These are phyloP conservation scores for Abrostola triplasia DNA, from an alignment of 2,888 invertebrate genomes.

Conservation along the genomic window DNA sequence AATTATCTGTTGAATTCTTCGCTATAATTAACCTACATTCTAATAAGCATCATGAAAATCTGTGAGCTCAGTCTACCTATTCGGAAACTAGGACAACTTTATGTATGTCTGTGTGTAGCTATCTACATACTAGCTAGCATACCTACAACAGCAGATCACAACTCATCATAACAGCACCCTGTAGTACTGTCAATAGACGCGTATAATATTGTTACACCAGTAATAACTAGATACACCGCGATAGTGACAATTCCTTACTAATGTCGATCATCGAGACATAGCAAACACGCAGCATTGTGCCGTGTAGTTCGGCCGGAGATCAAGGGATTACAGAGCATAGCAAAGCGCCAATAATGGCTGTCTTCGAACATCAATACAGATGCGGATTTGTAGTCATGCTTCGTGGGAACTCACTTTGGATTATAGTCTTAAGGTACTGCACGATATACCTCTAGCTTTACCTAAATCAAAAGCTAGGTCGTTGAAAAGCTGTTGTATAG, in stretches of 20 bases:
- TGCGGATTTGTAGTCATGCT: conserved; percentile 44
- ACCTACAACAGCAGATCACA: not conserved
- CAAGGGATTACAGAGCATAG: conserved; percentile 53
- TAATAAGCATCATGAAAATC: no score
- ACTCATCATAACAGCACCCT: conserved; percentile 8
- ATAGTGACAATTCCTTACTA: conserved; percentile 29
- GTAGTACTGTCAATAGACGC: conserved; percentile 15
- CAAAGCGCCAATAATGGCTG: conserved; percentile 54
- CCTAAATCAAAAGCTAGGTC: conserved; percentile 6
- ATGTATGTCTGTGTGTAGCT: conserved; percentile 10
- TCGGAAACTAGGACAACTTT: conserved; percentile 12
- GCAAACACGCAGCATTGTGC: conserved; percentile 21
- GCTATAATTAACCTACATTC: no score
- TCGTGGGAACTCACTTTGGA: conserved; percentile 40
- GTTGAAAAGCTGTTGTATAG: not conserved
- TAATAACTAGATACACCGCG: conserved; percentile 38
- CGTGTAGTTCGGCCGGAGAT: conserved; percentile 44
- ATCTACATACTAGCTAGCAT: no score
- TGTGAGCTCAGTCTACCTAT: no score
- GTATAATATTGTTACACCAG: conserved; percentile 10
- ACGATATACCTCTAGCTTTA: conserved; percentile 18
- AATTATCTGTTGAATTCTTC: no score
- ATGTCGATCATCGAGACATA: conserved; percentile 36
- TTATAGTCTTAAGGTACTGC: conserved; percentile 47
- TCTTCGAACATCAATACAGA: conserved; percentile 54